A percentile compares a stretch with the other conserved stretches of the same genome.
Evolutionary conservation across 2,888 invertebrate species (phyloP).

Genomic region (Ormyrus rosae): DNA sequence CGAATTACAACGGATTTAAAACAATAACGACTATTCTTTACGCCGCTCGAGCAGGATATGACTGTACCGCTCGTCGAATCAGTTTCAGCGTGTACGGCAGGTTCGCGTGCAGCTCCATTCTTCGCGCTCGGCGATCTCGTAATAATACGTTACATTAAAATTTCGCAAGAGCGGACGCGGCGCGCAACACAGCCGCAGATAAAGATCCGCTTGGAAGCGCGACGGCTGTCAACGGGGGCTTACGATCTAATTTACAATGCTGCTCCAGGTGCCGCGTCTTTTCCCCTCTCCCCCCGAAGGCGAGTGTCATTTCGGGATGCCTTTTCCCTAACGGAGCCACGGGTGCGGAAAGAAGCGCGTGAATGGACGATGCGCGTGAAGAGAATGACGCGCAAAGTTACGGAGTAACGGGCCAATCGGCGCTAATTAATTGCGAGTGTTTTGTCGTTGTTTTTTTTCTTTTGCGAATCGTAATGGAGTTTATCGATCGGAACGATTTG

Average conservation of each 20-base stretch:
- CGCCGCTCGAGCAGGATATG: too few relatives aligned
- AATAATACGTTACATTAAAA: constrained; percentile 9
- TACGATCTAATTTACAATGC: constrained; percentile 60
- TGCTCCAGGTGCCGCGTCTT: constrained; percentile 40
- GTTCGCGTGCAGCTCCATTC: background rate
- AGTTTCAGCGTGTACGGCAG: too few relatives aligned
- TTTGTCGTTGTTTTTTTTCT: too few relatives aligned
- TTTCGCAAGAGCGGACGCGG: background rate
- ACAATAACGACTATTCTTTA: too few relatives aligned
- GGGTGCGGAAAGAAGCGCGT: constrained; percentile 48
- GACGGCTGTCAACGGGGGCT: constrained; percentile 51
- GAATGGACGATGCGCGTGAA: background rate
- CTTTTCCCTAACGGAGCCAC: constrained; percentile 18
- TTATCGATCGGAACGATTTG: too few relatives aligned
- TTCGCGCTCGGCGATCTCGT: background rate
- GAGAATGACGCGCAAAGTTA: background rate
- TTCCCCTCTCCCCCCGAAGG: background rate
- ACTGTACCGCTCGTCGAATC: too few relatives aligned
- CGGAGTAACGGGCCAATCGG: background rate
- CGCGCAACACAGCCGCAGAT: constrained; percentile 2
- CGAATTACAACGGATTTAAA: too few relatives aligned
- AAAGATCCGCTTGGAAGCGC: constrained; percentile 30
- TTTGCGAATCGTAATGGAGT: too few relatives aligned
- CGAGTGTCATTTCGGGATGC: constrained; percentile 41
- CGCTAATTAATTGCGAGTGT: too few relatives aligned